phyloP scores from a whole-genome alignment of 2,797 vertebrate genomes.

The Crypturellus tataupa region DNA sequence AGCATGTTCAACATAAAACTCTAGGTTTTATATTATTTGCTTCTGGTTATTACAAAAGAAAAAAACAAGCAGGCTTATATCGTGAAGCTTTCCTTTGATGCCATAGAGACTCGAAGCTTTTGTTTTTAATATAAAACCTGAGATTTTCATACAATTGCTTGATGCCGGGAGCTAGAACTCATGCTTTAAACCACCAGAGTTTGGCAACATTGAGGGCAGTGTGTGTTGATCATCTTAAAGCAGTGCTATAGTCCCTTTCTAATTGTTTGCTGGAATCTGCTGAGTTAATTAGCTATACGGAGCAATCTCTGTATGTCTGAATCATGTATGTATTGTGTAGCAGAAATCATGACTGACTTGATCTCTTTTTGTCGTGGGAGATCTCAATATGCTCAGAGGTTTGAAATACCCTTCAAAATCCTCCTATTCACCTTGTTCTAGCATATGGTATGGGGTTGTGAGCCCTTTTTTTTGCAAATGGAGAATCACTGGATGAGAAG shows the following conservation, averaged over 20 bases:
- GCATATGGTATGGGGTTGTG: background rate
- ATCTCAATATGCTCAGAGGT: background rate
- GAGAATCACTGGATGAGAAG: background rate
- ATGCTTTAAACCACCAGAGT: background rate
- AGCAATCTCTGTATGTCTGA: background rate
- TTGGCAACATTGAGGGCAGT: background rate
- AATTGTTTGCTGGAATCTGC: background rate
- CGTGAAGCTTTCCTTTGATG: background rate
- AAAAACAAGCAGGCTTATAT: background rate
- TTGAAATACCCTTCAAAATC: background rate
- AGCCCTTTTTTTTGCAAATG: background rate
- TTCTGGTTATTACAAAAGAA: background rate
- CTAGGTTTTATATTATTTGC: background rate
- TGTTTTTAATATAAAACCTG: background rate
- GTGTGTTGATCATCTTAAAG: background rate
- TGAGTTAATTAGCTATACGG: background rate
- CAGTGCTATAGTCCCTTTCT: background rate
- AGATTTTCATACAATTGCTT: background rate
- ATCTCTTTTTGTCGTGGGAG: background rate
- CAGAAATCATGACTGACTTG: background rate
- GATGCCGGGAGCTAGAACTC: background rate
- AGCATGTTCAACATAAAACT: background rate
- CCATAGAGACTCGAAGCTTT: background rate
- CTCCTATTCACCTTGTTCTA: background rate
- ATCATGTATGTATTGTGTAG: accelerated